Base-by-base conservation (phyloP, 2,797 vertebrate species). In the Mus caroli region DNA sequence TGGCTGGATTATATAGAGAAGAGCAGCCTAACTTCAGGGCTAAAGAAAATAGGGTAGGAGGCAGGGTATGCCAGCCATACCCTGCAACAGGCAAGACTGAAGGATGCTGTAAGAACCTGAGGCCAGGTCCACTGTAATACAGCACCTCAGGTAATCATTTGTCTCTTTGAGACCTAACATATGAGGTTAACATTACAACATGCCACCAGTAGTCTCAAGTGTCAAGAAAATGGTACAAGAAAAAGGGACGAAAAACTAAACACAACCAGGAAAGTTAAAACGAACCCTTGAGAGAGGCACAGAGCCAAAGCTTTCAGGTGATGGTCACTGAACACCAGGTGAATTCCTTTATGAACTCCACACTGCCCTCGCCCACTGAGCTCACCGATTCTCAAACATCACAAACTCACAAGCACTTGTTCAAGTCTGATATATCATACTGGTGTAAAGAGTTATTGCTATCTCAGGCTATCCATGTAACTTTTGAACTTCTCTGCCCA, bases 261-360 rank as follows among this genome's bases (percentile, higher is more conserved):
- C 17, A 89, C 14, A 43, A 77, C 56, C 60, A 88, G n/a, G 96
- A 92, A 95, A 92, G 88, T n/a, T 67, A 92, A 85, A 37, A 91
- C 19, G 40, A 91, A 71, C 4, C 34, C 54, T 71, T 71, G 1
- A 50, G 82, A 78, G 34, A 71, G 6, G 54, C n/a, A 46, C 24
- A 88, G 1, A 75, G 17, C 26, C 43, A 50, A 69, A 24, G 50
- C 12, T 67, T 86, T 83, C 9, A n/a, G 37, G 40, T 40, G 37
- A 96, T 31, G n/a, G 77, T 94, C 3, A 80, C 14, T 73, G 40
- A 77, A 95, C 94, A 43, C 46, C 73, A 90, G 5, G n/a, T 11
- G 24, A 96, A 37, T 43, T 90, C 94, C 50, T 78, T 85, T 90
- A 52, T 58, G n/a, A 52, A 77, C 80, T 90, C 14, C 28, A 60